Conservation (phyloP, 2,797 vertebrate genomes). For the Cottoperca gobio region DNA sequence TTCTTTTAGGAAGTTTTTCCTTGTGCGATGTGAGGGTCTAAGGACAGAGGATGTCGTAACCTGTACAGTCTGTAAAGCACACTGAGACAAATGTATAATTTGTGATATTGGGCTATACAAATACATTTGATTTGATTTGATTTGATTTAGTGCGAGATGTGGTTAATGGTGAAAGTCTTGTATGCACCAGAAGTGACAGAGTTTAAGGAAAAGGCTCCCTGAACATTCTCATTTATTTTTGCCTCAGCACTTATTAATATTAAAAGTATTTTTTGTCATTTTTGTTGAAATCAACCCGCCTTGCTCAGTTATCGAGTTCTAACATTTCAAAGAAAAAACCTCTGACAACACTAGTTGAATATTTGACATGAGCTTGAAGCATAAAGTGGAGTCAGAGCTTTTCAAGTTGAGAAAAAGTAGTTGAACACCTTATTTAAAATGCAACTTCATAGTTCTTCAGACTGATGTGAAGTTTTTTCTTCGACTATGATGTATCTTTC, state of each 20-base stretch:
- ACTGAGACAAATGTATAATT: no score
- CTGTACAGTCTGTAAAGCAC: no score
- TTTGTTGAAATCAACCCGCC: neutral
- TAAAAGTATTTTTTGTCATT: neutral
- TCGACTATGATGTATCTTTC: neutral
- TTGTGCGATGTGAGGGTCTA: no score
- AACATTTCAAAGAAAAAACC: neutral
- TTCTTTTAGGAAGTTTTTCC: no score
- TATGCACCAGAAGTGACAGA: neutral
- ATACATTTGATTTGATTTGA: no score
- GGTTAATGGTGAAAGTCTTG: neutral
- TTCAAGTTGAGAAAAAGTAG: neutral
- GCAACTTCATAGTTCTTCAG: neutral
- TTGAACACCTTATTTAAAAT: neutral
- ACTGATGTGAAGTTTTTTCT: neutral
- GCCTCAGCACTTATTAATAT: neutral
- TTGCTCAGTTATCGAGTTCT: neutral
- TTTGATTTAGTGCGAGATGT: no score
- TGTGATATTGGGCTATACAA: no score
- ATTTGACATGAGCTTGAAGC: neutral
- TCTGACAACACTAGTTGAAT: slow-evolving; percentile 10
- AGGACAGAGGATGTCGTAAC: no score
- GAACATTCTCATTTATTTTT: neutral
- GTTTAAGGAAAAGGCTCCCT: neutral
- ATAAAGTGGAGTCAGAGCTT: slow-evolving; percentile 5